Base-by-base conservation (phyloP, 2,888 invertebrate genomes). In the Luffia ferchaultella region DNA sequence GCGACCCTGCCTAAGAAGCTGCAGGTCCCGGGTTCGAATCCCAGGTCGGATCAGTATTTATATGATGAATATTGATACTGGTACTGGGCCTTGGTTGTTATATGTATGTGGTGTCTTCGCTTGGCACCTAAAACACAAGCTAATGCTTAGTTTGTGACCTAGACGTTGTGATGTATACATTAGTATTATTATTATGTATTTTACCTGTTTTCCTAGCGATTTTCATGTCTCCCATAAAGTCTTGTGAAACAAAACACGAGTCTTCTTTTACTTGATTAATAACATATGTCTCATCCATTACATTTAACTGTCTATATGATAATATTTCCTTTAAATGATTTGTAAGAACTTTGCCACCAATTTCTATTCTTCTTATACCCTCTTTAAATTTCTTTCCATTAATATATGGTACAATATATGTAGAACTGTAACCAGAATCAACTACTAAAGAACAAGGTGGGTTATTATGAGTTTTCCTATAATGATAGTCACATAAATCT, bases 211-310 rank as follows among this genome's bases (percentile, higher is more conserved):
- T 73, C 54, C 82, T 85, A 16, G 93, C 89, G 46, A 86, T 86
- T 52, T 87, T 85, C 89, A 97, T 90, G 60, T 97, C 97, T 17
- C 79, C 78, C 62, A 88, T 87, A 62, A 97, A 96, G 67, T 98
- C 86, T 58, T 88, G 85, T 0, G 97, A 92, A 0, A 98, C 96
- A 80, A 90, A 99, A 69, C 98, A 98, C 0, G 93, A 90, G 69
- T 99, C 98, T 76, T 99, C 99, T 73, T 99, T 99, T 0, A 93
- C 93, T 79, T 99, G 98, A 76, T 99, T 99, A 46, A 99, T 96
- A 0, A 99, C 97, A 76, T 94, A 97, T 0, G 97, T 97, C 74
- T 99, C 99, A 68, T 98, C 98, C 96, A 98, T 96, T 0, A 99
- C 97, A 83, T 99, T 96, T 45, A 98, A 76, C 67, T 98, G 98